These are phyloP conservation scores for Paratrypauchen microcephalus DNA, from an alignment of 2,797 vertebrate genomes.

Conservation along the genomic window DNA sequence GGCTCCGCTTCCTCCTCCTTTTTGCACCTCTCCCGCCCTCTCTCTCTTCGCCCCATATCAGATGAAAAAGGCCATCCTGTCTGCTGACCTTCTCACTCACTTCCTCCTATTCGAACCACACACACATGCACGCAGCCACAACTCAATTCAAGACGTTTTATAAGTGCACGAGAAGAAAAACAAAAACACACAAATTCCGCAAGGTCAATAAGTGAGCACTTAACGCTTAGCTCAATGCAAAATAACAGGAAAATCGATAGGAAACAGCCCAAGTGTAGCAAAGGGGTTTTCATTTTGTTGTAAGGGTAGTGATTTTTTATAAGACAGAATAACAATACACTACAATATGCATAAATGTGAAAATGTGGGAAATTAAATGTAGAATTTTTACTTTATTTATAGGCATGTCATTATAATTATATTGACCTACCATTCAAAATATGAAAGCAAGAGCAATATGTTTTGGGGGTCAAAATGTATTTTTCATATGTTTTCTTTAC, in stretches of 20 bases:
- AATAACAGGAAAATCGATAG: not conserved
- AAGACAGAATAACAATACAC: not conserved
- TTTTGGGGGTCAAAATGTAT: no score
- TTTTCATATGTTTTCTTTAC: no score
- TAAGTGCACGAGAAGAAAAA: constrained; percentile 16
- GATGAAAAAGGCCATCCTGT: constrained; percentile 69
- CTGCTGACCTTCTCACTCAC: constrained; percentile 72
- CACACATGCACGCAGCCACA: no score
- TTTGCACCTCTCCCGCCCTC: constrained; percentile 11
- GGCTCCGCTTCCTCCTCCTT: constrained; percentile 24
- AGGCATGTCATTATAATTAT: no score
- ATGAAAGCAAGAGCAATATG: no score
- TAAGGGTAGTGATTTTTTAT: not conserved
- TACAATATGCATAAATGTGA: constrained; percentile 8
- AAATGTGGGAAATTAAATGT: constrained; percentile 41
- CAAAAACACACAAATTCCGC: constrained; percentile 6
- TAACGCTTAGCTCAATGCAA: not conserved
- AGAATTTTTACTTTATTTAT: no score
- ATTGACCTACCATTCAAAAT: no score
- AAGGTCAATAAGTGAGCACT: constrained; percentile 28
- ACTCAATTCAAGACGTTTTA: not conserved
- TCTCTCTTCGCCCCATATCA: constrained; percentile 45
- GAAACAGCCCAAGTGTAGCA: not conserved
- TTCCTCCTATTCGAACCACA: constrained; percentile 33
- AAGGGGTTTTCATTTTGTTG: constrained; percentile 7